These are phyloP conservation scores for Phoxinus phoxinus DNA, from an alignment of 2,113 vertebrate genomes.

Conservation along the genomic window DNA sequence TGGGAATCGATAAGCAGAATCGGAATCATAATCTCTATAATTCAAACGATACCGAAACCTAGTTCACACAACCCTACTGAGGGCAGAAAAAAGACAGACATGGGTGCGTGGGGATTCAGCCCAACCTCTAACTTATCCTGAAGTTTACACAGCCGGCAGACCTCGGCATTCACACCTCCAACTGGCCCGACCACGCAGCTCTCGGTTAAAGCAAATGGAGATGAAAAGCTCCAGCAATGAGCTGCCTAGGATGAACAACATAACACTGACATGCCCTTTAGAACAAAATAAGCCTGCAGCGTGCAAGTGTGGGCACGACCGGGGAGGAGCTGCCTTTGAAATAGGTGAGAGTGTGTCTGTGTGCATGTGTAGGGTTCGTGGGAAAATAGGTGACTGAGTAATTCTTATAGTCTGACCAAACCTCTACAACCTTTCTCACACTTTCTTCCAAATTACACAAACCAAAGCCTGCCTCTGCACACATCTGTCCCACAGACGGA, in stretches of 20 bases:
- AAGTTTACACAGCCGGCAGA: conserved; percentile 54
- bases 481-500: conserved; percentile 27
- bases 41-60: too few relatives aligned
- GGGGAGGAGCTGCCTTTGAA: not conserved
- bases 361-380: not conserved
- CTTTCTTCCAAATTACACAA: conserved; percentile 23
- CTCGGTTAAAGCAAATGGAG: conserved; percentile 48
- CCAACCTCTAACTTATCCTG: conserved; percentile 16
- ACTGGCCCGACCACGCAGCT: conserved; percentile 22
- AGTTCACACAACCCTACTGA: not conserved
- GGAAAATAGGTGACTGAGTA: not conserved
- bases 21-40: too few relatives aligned
- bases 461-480: not conserved
- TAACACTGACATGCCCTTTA: conserved; percentile 27
- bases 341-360: conserved; percentile 7
- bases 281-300: conserved; percentile 4
- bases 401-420: conserved; percentile 2
- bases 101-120: not conserved
- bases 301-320: conserved; percentile 25
- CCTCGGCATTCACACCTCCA: conserved; percentile 46
- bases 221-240: conserved; percentile 36
- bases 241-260: conserved; percentile 26
- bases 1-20: too few relatives aligned
- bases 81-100: conserved; percentile 21
- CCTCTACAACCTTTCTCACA: conserved; percentile 23